phyloP scores from a whole-genome alignment of 2,113 vertebrate genomes.

The Cricetomys ansorgei region DNA sequence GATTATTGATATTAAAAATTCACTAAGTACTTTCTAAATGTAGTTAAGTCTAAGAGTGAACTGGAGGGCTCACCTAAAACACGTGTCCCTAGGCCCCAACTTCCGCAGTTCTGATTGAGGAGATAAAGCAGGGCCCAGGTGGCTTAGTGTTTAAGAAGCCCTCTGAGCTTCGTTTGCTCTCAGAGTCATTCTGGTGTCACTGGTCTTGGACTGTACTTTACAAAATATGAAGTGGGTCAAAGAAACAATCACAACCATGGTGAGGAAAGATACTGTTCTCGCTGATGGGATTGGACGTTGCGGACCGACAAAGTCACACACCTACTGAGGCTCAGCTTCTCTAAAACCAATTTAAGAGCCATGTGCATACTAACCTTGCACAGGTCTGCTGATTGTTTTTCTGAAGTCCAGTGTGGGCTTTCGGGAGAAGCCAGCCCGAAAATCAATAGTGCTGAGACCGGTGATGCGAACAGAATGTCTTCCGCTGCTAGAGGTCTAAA shows the following conservation, averaged over 20 bases:
- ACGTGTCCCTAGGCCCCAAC: not conserved
- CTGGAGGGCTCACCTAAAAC: not conserved
- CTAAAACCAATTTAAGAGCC: too few species aligned
- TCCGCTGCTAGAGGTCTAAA: constrained; percentile 94
- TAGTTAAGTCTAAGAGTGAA: not conserved
- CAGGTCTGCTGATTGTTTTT: constrained; percentile 93
- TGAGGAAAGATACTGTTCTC: not conserved
- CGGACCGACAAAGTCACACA: not conserved
- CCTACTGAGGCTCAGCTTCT: not conserved
- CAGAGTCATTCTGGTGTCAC: not conserved
- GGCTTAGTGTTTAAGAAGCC: not conserved
- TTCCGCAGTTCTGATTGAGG: not conserved
- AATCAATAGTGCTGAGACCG: constrained; percentile 98
- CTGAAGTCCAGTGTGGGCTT: constrained; percentile 95
- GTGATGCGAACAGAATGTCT: constrained; percentile 97
- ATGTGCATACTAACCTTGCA: constrained; percentile 91
- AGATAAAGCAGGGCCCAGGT: not conserved
- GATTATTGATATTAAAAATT: not conserved
- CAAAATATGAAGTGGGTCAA: not conserved
- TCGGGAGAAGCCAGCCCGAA: constrained; percentile 95
- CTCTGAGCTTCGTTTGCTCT: not conserved
- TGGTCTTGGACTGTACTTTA: not conserved
- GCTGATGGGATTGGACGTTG: not conserved
- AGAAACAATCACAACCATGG: not conserved
- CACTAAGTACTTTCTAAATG: constrained; percentile 21